These are phyloP conservation scores for Danaus plexippus DNA, from an alignment of 1,140 invertebrate species.

Conservation along the genomic window DNA sequence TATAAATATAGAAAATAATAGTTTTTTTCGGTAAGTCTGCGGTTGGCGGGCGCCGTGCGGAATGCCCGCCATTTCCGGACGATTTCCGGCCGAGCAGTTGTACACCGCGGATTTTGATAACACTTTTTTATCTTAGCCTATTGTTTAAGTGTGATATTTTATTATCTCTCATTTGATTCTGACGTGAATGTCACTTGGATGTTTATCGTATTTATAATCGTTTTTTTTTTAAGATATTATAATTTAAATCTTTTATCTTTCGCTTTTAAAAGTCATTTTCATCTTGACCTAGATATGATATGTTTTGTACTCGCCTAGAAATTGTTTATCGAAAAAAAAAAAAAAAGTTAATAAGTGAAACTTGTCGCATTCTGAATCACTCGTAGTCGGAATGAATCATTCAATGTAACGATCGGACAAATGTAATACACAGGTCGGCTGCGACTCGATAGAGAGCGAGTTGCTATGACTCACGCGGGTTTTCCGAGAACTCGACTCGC, in stretches of 20 bases:
- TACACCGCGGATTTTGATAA: conserved; percentile 41
- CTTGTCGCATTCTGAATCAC: conserved; percentile 60
- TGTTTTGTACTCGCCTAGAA: not conserved
- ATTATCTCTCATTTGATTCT: too few relatives aligned
- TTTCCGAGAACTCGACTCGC: conserved; percentile 59
- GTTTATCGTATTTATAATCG: too few relatives aligned
- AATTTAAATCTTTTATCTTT: too few relatives aligned
- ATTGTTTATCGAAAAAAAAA: conserved; percentile 2
- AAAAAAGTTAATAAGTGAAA: conserved; percentile 20
- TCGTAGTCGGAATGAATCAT: conserved; percentile 57
- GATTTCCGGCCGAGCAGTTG: conserved; percentile 50
- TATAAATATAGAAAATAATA: too few relatives aligned
- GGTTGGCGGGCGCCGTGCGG: conserved; percentile 55
- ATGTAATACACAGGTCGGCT: conserved; percentile 58
- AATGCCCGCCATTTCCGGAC: conserved; percentile 69
- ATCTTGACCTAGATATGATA: too few relatives aligned
- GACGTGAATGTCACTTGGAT: too few relatives aligned
- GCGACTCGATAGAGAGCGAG: conserved; percentile 59
- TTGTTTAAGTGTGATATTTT: too few relatives aligned
- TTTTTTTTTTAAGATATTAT: too few relatives aligned
- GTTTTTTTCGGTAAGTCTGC: conserved; percentile 44
- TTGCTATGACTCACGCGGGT: conserved; percentile 61
- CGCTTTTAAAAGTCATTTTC: too few relatives aligned
- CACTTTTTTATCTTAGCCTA: conserved; percentile 17
- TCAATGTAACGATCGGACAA: conserved; percentile 56